Conservation (phyloP, 2,888 invertebrate species). For the Notocelia uddmanniana region DNA sequence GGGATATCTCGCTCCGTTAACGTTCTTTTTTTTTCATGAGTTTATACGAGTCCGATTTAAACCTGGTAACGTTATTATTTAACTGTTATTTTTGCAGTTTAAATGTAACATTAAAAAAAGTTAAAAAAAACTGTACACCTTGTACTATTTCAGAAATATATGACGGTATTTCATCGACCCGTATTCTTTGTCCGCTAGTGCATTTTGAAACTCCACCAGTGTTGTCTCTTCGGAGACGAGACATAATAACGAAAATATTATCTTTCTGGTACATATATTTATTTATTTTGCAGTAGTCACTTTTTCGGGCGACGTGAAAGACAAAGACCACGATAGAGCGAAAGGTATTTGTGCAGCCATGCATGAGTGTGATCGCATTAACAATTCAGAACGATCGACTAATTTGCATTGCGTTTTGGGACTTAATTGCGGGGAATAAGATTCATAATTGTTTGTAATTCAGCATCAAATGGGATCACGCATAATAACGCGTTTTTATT, state of each 20-base stretch:
- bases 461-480: not conserved
- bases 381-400: conserved; percentile 23
- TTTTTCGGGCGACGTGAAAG: conserved; percentile 77
- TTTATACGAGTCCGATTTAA: too few species aligned
- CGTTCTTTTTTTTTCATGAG: too few species aligned
- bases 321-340: conserved; percentile 59
- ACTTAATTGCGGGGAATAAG: not conserved
- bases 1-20: too few species aligned
- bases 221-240: not conserved
- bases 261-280: not conserved
- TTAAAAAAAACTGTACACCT: too few species aligned
- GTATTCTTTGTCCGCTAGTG: too few species aligned
- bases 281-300: conserved; percentile 75
- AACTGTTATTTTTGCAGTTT: too few species aligned
- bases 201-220: not conserved
- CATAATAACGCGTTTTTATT: not conserved
- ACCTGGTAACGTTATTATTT: too few species aligned
- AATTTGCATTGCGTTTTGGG: not conserved
- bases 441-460: not conserved
- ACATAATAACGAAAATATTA: too few species aligned
- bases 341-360: conserved; percentile 55
- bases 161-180: too few species aligned
- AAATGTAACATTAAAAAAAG: too few species aligned
- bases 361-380: conserved; percentile 40
- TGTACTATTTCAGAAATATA: too few species aligned